Conservation (phyloP, 2,113 vertebrate genomes). For the Pluvianellus socialis region DNA sequence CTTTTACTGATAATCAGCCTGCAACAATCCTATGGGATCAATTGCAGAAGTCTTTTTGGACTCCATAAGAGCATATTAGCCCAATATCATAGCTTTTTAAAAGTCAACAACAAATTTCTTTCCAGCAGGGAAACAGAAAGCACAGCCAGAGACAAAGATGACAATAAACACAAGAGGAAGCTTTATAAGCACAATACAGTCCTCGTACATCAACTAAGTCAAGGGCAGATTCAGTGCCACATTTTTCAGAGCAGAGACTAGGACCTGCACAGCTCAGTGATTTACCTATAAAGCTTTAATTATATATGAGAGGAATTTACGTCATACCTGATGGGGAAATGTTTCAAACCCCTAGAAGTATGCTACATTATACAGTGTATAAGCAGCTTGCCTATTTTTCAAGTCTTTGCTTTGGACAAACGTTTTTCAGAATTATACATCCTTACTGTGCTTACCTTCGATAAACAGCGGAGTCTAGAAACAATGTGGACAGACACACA, state of each 20-base stretch:
- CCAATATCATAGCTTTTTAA: not conserved
- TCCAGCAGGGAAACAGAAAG: not conserved
- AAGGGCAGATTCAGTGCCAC: not conserved
- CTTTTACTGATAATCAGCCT: not conserved
- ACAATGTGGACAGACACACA: not conserved
- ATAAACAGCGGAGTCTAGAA: not conserved
- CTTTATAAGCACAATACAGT: not conserved
- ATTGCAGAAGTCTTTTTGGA: not conserved
- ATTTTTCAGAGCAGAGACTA: not conserved
- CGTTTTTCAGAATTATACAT: not conserved
- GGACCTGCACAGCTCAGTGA: not conserved
- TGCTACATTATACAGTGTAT: accelerated
- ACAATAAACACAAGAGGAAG: not conserved
- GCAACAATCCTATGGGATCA: not conserved
- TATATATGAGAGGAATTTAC: not conserved
- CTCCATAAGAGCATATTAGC: not conserved
- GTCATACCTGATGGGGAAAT: not conserved
- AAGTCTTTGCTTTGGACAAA: not conserved
- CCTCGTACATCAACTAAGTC: not conserved
- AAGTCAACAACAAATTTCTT: not conserved
- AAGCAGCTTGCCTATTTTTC: not conserved
- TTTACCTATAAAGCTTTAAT: not conserved
- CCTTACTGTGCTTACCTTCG: not conserved
- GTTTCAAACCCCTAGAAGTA: not conserved
- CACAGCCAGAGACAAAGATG: not conserved